These are phyloP conservation scores for Centropyge bicolor DNA, from an alignment of 2,797 vertebrate genomes.

Conservation along the genomic window DNA sequence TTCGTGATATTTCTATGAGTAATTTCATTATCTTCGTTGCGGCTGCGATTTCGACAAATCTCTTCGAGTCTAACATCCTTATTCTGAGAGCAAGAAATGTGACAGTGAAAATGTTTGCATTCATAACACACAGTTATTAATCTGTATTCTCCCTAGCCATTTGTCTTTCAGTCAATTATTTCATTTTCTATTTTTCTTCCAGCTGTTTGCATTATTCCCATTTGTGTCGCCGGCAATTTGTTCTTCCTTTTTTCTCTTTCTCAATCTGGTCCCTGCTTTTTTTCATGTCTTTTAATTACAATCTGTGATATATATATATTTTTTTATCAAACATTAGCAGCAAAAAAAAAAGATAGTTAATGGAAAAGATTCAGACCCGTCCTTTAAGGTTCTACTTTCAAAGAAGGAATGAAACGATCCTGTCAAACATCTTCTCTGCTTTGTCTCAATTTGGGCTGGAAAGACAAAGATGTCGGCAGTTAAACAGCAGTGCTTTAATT, in stretches of 20 bases:
- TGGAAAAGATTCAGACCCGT: conserved; percentile 1
- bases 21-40: conserved; percentile 5
- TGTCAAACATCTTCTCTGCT: conserved; percentile 8
- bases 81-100: conserved; percentile 26
- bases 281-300: conserved; percentile 16
- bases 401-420: conserved; percentile 3
- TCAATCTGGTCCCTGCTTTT: conserved; percentile 3
- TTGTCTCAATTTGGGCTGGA: conserved; percentile 11
- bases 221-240: conserved; percentile 33
- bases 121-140: conserved; percentile 40
- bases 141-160: conserved; percentile 21
- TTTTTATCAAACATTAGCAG: neutral
- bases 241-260: conserved; percentile 16
- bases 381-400: neutral
- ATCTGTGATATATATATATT: neutral
- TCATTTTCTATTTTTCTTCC: conserved; percentile 35
- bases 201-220: conserved; percentile 36
- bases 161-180: conserved; percentile 42
- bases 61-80: neutral
- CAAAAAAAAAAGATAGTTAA: no score
- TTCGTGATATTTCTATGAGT: conserved; percentile 15
- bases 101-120: conserved; percentile 35
- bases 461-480: conserved; percentile 9
- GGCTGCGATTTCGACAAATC: conserved; percentile 7
- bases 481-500: conserved; percentile 25